A percentile compares a stretch with the other conserved stretches of the same genome.
Evolutionary conservation across 2,113 vertebrate genomes (phyloP).

Genomic region (Glareola pratincola): DNA sequence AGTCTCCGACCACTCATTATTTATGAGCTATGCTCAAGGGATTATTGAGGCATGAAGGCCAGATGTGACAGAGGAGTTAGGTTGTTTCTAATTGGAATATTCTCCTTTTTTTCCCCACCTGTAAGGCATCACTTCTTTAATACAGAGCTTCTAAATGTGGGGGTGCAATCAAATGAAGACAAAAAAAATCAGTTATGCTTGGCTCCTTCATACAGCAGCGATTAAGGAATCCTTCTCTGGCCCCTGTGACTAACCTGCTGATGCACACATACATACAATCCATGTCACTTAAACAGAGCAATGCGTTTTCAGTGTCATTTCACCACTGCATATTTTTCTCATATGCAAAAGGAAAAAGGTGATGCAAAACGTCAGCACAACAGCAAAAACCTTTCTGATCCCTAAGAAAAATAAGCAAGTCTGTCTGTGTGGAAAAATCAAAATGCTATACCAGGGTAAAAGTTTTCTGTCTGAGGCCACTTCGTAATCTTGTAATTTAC

Average conservation of each 20-base stretch:
- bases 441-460: background rate
- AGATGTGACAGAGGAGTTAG: background rate
- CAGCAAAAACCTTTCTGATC: background rate
- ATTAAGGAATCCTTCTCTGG: background rate
- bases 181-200: background rate
- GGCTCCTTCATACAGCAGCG: background rate
- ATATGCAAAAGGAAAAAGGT: background rate
- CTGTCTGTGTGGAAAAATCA: background rate
- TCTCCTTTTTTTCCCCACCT: background rate
- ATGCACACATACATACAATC: background rate
- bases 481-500: background rate
- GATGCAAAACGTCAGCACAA: background rate
- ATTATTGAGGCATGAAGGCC: conserved; percentile 16
- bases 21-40: background rate
- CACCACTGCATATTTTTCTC: background rate
- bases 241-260: background rate
- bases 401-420: background rate
- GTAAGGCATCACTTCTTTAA: background rate
- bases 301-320: background rate
- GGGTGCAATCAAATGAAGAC: background rate
- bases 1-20: background rate
- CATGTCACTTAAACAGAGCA: background rate
- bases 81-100: background rate
- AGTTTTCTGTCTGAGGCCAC: background rate
- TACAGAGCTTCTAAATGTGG: background rate